Conservation (phyloP, 2,888 invertebrate genomes). For the Eilema depressum region DNA sequence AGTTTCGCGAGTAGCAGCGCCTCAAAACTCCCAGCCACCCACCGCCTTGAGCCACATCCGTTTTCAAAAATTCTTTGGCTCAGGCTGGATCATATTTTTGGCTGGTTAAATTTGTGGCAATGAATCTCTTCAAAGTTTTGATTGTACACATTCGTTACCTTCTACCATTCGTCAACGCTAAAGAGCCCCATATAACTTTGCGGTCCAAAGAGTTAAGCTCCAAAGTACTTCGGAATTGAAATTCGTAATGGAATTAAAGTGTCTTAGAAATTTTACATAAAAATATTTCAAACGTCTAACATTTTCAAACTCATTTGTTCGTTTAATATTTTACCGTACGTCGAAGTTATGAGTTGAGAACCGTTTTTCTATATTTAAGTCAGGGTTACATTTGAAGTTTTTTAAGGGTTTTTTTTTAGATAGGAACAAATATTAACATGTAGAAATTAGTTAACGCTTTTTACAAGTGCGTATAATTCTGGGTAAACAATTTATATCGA, state of each 20-base stretch:
- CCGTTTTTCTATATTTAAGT: not conserved
- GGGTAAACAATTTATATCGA: not conserved
- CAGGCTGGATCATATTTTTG: conserved; percentile 75
- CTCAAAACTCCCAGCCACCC: conserved; percentile 21
- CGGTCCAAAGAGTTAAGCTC: conserved; percentile 71
- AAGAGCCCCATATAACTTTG: conserved; percentile 74
- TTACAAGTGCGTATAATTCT: not conserved
- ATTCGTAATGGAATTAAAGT: conserved; percentile 57
- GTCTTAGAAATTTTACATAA: conserved; percentile 39
- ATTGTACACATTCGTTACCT: conserved; percentile 83
- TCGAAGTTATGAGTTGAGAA: conserved; percentile 1
- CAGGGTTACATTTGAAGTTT: not conserved
- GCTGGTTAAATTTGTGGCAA: conserved; percentile 73
- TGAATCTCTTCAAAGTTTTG: conserved; percentile 84
- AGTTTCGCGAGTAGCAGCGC: conserved; percentile 53
- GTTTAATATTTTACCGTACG: conserved; percentile 16
- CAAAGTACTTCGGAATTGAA: conserved; percentile 65
- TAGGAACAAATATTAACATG: not conserved
- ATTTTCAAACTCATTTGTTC: conserved; percentile 22
- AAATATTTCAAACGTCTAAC: conserved; percentile 37
- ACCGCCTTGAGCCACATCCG: conserved; percentile 58
- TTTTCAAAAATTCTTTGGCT: conserved; percentile 68
- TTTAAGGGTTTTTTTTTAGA: too few species aligned
- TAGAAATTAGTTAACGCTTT: not conserved
- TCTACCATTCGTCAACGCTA: conserved; percentile 75